phyloP scores from a whole-genome alignment of 2,113 vertebrate species.

The Zapornia atra region DNA sequence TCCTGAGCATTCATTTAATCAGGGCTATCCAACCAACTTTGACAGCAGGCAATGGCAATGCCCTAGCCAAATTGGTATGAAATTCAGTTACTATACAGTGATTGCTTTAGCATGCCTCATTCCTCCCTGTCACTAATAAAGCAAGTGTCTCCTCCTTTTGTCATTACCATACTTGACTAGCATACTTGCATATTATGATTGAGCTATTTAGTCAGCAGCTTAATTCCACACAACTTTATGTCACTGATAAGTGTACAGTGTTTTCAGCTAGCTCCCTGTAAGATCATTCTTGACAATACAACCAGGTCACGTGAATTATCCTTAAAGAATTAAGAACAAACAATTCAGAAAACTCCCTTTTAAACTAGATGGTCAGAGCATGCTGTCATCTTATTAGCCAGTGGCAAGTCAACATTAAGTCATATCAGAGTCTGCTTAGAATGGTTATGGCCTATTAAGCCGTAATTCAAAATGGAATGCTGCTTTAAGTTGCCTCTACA shows the following conservation, averaged over 20 bases:
- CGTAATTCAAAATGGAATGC: neutral
- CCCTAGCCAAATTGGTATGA: neutral
- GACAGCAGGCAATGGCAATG: neutral
- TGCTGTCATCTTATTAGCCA: neutral
- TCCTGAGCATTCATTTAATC: neutral
- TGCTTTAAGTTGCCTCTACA: neutral
- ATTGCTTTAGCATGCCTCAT: neutral
- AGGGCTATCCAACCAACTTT: neutral
- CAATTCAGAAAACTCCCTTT: neutral
- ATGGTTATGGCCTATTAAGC: neutral
- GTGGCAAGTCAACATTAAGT: neutral
- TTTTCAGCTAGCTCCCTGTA: neutral
- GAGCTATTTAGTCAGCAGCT: neutral
- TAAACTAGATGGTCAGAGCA: neutral
- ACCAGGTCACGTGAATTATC: neutral
- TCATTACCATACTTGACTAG: neutral
- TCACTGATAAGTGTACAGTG: neutral
- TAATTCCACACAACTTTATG: neutral
- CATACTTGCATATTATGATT: rapidly evolving
- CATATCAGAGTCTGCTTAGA: neutral
- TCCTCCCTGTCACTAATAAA: neutral
- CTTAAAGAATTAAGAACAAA: neutral
- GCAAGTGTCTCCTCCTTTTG: neutral
- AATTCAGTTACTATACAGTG: neutral
- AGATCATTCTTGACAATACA: neutral